Conservation (phyloP, 2,797 vertebrate species). For the Varecia variegata region DNA sequence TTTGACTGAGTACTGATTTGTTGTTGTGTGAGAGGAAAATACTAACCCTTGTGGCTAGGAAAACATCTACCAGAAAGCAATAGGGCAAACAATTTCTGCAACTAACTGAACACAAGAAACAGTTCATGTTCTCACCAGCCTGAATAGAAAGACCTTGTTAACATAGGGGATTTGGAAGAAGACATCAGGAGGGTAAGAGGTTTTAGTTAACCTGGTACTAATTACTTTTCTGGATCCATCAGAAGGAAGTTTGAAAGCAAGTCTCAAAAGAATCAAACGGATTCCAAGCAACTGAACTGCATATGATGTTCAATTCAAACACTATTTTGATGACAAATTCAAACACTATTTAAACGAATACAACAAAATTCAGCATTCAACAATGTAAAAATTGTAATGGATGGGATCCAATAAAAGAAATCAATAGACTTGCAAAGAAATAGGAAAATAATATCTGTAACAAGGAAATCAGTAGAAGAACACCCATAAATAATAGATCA, state of each 20-base stretch:
- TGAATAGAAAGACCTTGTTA: background rate
- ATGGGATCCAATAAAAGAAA: background rate
- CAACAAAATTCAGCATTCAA: background rate
- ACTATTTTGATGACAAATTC: background rate
- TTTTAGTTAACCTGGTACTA: background rate
- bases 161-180: background rate
- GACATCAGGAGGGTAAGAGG: background rate
- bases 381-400: background rate
- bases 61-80: background rate
- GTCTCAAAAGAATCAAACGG: too few relatives aligned
- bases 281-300: background rate
- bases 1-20: background rate
- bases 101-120: background rate
- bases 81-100: background rate
- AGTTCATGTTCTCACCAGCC: background rate
- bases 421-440: background rate
- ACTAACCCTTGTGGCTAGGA: background rate
- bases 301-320: background rate
- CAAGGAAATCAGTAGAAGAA: background rate
- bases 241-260: background rate
- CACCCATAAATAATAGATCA: background rate
- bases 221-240: background rate
- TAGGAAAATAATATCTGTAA: background rate
- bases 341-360: background rate
- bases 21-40: background rate